A percentile compares a stretch with the other conserved stretches of the same genome.
These are phyloP conservation scores for Eupithecia subfuscata DNA, from an alignment of 2,888 invertebrate species.

Conservation along the genomic window DNA sequence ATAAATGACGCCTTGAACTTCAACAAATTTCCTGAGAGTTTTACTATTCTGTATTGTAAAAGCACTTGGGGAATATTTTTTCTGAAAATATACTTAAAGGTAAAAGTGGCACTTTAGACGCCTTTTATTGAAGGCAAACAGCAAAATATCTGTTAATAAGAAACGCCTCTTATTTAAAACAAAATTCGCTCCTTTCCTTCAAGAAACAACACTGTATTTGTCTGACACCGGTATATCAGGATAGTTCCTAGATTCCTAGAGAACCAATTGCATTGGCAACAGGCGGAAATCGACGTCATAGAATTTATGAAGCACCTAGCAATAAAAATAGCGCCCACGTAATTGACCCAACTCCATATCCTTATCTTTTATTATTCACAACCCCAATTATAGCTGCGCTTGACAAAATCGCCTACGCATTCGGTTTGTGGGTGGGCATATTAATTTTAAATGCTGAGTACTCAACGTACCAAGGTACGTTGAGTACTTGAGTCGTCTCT, in stretches of 20 bases:
- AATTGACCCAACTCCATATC: background rate
- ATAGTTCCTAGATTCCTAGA: background rate
- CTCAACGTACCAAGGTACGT: background rate
- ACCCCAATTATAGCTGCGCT: background rate
- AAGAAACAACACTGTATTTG: background rate
- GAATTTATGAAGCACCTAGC: background rate
- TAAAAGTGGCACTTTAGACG: too few species aligned
- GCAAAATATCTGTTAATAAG: background rate
- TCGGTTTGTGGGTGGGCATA: background rate
- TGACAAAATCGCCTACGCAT: background rate
- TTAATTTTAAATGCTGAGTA: background rate
- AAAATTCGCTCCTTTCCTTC: background rate
- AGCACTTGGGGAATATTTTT: too few species aligned
- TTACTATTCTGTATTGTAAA: too few species aligned
- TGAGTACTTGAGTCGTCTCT: conserved; percentile 1
- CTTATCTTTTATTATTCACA: background rate
- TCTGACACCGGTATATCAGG: background rate
- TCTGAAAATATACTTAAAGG: too few species aligned
- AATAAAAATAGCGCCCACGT: background rate
- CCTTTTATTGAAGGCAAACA: too few species aligned
- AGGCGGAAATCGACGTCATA: background rate
- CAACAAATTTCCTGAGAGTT: too few species aligned
- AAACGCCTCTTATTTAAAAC: background rate
- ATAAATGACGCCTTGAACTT: background rate
- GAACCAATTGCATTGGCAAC: background rate